These are phyloP conservation scores for Sicus ferrugineus DNA, from an alignment of 2,888 invertebrate genomes.

Conservation along the genomic window DNA sequence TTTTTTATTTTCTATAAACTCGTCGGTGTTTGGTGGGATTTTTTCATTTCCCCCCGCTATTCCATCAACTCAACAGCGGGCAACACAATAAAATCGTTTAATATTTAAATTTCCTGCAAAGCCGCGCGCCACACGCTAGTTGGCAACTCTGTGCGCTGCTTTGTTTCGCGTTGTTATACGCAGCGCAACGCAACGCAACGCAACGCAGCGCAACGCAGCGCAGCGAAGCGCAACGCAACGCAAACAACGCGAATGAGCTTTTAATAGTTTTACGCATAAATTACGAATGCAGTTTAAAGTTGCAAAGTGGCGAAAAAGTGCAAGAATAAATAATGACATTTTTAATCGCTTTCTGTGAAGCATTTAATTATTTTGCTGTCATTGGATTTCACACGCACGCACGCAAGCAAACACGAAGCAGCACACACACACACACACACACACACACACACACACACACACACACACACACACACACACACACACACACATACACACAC, in stretches of 20 bases:
- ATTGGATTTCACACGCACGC: constrained; percentile 23
- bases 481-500: neutral
- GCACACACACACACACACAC: constrained; percentile 14
- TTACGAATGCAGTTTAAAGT: constrained; percentile 10
- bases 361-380: constrained; percentile 32
- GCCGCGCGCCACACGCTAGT: neutral
- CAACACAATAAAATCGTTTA: constrained; percentile 11
- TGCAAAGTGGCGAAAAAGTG: constrained; percentile 19
- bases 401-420: neutral
- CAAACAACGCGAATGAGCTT: neutral
- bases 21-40: too few species aligned
- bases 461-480: constrained; percentile 12
- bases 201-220: too few species aligned
- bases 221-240: too few species aligned
- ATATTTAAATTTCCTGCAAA: constrained; percentile 17
- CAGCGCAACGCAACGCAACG: too few species aligned
- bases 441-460: constrained; percentile 17
- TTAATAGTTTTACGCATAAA: constrained; percentile 20
- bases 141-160: neutral
- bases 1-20: too few species aligned
- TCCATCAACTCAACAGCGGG: too few species aligned
- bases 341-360: constrained; percentile 25
- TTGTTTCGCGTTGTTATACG: neutral
- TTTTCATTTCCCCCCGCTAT: too few species aligned
- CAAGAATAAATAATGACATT: constrained; percentile 26